These are phyloP conservation scores for Thymelicus sylvestris DNA, from an alignment of 2,888 invertebrate species.

Conservation along the genomic window DNA sequence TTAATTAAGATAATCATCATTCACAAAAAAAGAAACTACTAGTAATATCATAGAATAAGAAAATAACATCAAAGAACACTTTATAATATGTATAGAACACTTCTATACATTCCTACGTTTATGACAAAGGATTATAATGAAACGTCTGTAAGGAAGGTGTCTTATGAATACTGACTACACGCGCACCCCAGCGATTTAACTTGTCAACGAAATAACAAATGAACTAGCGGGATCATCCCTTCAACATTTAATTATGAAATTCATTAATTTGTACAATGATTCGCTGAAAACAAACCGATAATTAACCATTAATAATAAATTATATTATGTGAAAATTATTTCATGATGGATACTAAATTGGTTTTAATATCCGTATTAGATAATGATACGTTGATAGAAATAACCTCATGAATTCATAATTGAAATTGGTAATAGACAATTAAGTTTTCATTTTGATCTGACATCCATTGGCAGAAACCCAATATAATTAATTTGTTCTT, in stretches of 20 bases:
- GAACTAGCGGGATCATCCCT: constrained; percentile 63
- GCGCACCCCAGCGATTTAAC: constrained; percentile 69
- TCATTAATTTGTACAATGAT: constrained; percentile 45
- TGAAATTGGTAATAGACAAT: too few species aligned
- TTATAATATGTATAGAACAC: background rate
- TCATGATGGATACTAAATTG: constrained; percentile 14
- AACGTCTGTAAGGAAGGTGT: constrained; percentile 67
- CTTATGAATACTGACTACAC: constrained; percentile 78
- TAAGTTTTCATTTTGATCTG: too few species aligned
- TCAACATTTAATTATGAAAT: constrained; percentile 65
- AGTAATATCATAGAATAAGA: too few species aligned
- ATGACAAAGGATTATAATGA: constrained; percentile 61
- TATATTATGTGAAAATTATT: constrained; percentile 24
- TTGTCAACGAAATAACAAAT: constrained; percentile 75
- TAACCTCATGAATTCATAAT: background rate
- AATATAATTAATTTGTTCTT: too few species aligned
- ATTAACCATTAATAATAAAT: constrained; percentile 37
- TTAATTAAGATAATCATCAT: too few species aligned
- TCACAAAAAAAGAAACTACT: too few species aligned
- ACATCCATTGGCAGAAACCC: too few species aligned
- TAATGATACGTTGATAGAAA: background rate
- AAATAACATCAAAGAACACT: too few species aligned
- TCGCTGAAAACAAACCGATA: constrained; percentile 35
- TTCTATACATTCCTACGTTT: constrained; percentile 48
- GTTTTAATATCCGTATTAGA: constrained; percentile 1